Evolutionary conservation across 2,888 invertebrate species (phyloP), one percentile per base, ranked within the genome.

Genomic region (Octodonta nipae): DNA sequence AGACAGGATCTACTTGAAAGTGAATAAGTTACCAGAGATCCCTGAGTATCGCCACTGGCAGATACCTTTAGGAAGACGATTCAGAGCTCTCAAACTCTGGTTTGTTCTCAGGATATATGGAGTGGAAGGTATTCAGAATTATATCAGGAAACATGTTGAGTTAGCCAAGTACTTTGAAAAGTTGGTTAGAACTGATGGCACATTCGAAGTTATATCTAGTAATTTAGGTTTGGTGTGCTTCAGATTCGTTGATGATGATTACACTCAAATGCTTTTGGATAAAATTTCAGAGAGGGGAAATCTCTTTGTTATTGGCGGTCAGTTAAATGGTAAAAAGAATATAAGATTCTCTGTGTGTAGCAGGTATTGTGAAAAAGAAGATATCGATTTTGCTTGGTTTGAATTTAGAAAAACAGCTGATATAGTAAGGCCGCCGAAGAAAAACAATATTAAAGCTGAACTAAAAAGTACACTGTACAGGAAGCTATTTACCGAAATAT

Each of bases 71-170:
- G 92, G 93, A 0, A 70, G 93, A 27, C 68, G 91, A 43, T 92
- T 93, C 58, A 74, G 92, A 28, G 76, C 93, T 0, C 61, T 93
- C 13, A 95, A 93, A 59, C 64, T 93, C 7, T 93, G 93, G 93
- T 86, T 89, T 40, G 87, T 88, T 0, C 64, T 93, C 45, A 71
- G 89, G 41, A 65, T 80, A 34, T 81, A 83, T 46, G 93, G 93
- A 0, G 73, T 78, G 2, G 77, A 80, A 51, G 85, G 87, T 2
- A 62, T 93, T 4, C 77, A 84, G 46, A 70, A 71, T 5, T 75
- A 82, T 51, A 76, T 93, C 17, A 71, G 89, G 35, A 70, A 73
- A 33, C 83, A 86, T 43, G 71, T 85, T 5, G 60, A 60, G 5
- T 62, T 92, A 38, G 92, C 93, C 0, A 66, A 78, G 45, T 65